phyloP scores from a whole-genome alignment of 2,797 vertebrate genomes.

The Takifugu ocellatus region DNA sequence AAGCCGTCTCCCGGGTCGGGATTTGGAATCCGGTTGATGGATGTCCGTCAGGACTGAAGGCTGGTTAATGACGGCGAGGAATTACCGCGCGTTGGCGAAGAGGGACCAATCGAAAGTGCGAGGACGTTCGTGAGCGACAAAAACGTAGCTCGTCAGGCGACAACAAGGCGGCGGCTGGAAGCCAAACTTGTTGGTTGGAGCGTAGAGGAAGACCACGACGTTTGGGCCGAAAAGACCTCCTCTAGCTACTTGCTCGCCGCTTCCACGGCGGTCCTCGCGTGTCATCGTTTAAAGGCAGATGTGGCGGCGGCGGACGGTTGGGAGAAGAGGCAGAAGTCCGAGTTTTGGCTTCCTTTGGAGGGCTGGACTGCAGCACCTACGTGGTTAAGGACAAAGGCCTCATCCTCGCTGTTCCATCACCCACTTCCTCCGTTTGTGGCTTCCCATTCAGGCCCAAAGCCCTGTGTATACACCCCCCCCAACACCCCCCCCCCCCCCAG shows the following conservation, averaged over 20 bases:
- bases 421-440: slow-evolving; percentile 39
- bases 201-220: slow-evolving; percentile 14
- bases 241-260: slow-evolving; percentile 53
- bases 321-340: slow-evolving; percentile 38
- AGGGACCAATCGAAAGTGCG: no score
- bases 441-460: slow-evolving; percentile 34
- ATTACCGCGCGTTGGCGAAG: no score
- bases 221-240: slow-evolving; percentile 60
- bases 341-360: neutral
- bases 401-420: slow-evolving; percentile 27
- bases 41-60: no score
- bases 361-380: neutral
- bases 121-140: no score
- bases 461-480: slow-evolving; percentile 26
- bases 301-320: slow-evolving; percentile 16
- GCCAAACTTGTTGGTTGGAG: no score
- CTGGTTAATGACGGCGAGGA: no score
- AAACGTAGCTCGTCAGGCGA: no score
- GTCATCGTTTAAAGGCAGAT: slow-evolving; percentile 54
- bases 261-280: slow-evolving; percentile 50
- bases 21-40: no score
- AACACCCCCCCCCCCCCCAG: slow-evolving; percentile 8
- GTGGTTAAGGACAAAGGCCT: slow-evolving; percentile 37
- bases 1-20: no score
- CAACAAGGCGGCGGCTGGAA: no score